Percentiles rank a stretch among this genome's conserved stretches.
Conservation (phyloP, 2,797 vertebrate genomes). For the Girardinus metallicus region DNA sequence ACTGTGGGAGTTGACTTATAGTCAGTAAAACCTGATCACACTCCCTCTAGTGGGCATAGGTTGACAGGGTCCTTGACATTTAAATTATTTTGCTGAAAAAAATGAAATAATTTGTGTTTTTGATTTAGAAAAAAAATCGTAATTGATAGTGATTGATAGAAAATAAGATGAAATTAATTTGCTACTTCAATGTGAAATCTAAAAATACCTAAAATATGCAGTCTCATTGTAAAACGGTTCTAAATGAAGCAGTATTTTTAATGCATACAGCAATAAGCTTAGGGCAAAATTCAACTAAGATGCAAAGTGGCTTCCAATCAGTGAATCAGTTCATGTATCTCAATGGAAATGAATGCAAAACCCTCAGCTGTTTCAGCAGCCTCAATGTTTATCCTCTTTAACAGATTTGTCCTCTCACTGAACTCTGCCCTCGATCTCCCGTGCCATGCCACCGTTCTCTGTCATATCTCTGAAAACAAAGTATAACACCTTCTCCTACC, state of each 20-base stretch:
- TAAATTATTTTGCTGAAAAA: no score
- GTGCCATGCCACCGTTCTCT: slow-evolving; percentile 53
- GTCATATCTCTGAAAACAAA: slow-evolving; percentile 67
- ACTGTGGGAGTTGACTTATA: slow-evolving; percentile 11
- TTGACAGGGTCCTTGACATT: slow-evolving; percentile 10
- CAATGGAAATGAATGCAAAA: slow-evolving; percentile 82
- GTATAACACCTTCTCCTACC: slow-evolving; percentile 70
- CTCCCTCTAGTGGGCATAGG: slow-evolving; percentile 77
- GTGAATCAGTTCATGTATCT: slow-evolving; percentile 70
- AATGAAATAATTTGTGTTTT: neutral
- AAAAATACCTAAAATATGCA: slow-evolving; percentile 33
- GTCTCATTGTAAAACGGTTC: slow-evolving; percentile 48
- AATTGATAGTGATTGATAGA: slow-evolving; percentile 23
- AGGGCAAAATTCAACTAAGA: slow-evolving; percentile 63
- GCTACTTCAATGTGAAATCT: slow-evolving; percentile 34
- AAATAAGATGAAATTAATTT: slow-evolving; percentile 19
- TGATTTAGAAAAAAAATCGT: neutral
- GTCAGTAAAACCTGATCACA: slow-evolving; percentile 31
- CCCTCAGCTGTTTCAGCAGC: slow-evolving; percentile 46
- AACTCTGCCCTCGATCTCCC: slow-evolving; percentile 74
- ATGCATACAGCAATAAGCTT: slow-evolving; percentile 57
- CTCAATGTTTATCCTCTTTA: slow-evolving; percentile 47
- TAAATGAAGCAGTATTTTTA: slow-evolving; percentile 43
- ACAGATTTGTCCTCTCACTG: slow-evolving; percentile 77
- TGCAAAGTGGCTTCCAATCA: slow-evolving; percentile 79